Evolutionary conservation across 2,888 invertebrate genomes (phyloP).

Genomic region (Polydrusus pterygomalis): DNA sequence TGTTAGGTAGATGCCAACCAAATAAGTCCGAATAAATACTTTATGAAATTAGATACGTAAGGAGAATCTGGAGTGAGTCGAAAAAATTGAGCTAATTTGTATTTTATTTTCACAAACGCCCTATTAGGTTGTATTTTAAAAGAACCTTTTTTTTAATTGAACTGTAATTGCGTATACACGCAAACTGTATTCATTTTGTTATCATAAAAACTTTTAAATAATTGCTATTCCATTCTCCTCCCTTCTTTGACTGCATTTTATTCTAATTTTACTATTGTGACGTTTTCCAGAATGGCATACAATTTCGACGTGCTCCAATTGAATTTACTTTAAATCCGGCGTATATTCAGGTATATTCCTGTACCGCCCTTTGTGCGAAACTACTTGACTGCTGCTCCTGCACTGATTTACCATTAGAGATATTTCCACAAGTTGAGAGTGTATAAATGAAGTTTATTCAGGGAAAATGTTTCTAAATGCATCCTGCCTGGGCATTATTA

Average conservation of each 20-base stretch:
- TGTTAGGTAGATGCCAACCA: too few species aligned
- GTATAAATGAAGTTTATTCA: slow-evolving; percentile 8
- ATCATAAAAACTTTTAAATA: too few species aligned
- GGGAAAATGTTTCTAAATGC: not conserved
- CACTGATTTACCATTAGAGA: slow-evolving; percentile 4
- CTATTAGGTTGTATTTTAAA: too few species aligned
- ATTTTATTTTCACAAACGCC: too few species aligned
- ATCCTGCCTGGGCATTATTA: not conserved
- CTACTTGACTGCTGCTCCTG: slow-evolving; percentile 18
- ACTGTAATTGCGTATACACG: too few species aligned
- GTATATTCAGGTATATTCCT: slow-evolving; percentile 10
- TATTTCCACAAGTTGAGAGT: slow-evolving; percentile 2
- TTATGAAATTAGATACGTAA: too few species aligned
- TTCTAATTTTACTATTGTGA: not conserved
- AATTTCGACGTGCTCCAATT: not conserved
- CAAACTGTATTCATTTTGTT: too few species aligned
- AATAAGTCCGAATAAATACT: not conserved
- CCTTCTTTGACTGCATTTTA: too few species aligned
- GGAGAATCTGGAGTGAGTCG: too few species aligned
- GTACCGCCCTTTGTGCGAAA: slow-evolving; percentile 6
- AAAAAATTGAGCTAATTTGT: too few species aligned
- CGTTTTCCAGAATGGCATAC: not conserved
- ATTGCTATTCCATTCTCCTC: too few species aligned
- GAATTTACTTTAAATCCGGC: not conserved
- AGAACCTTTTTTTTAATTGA: too few species aligned